Base-by-base conservation (phyloP, 1,140 invertebrate species). In the Goniozus legneri region DNA sequence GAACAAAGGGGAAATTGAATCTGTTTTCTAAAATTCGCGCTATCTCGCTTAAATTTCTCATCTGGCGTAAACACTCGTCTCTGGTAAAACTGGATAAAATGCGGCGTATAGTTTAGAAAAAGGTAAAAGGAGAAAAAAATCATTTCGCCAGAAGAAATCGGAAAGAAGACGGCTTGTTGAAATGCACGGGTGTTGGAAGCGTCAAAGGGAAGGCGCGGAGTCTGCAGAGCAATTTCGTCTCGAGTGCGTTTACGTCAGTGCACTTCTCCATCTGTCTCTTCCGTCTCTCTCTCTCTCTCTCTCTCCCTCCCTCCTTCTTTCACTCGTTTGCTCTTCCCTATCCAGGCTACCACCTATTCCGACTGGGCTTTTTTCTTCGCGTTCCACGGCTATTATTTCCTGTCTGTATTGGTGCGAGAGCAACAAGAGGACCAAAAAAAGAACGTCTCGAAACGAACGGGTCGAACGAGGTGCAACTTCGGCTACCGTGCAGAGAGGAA, bases 301-400 rank as follows among this genome's bases (percentile, higher is more conserved):
- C n/a, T n/a, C n/a, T n/a, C n/a, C n/a, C n/a, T n/a, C n/a, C n/a
- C 45, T 33, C 18, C 6, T 33, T 12, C 32, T 32, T 24, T 19
- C 50, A 22, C 50, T 52, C 32, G 24, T 30, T 43, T 37, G 39
- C 27, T 47, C 50, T 33, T 20, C n/a, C 38, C 20, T 27, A 27
- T n/a, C n/a, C n/a, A n/a, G n/a, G n/a, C n/a, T n/a, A n/a, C n/a
- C n/a, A n/a, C n/a, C n/a, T n/a, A n/a, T n/a, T n/a, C n/a, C n/a
- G n/a, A n/a, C n/a, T n/a, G n/a, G n/a, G n/a, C n/a, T n/a, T n/a
- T n/a, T n/a, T n/a, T n/a, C n/a, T n/a, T n/a, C n/a, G n/a, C n/a
- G n/a, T n/a, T 50, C 54, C 56, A 33, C 53, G 48, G 57, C 56
- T 60, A 61, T 61, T 61, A 60, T 61, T 61, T 54, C 49, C 56